phyloP scores from a whole-genome alignment of 2,888 invertebrate species.

The Macrophya annulata region DNA sequence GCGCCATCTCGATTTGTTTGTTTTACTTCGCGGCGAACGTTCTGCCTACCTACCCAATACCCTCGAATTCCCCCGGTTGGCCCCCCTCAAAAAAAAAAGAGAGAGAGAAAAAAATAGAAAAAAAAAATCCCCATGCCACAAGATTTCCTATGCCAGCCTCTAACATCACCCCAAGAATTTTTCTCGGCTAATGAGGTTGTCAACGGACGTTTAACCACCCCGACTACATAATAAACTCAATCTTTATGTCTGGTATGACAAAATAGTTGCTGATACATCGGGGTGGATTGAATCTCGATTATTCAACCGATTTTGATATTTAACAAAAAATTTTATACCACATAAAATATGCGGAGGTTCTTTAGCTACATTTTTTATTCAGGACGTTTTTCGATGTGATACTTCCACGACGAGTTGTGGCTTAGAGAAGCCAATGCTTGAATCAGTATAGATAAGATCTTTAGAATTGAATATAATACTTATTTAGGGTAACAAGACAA shows the following conservation, averaged over 20 bases:
- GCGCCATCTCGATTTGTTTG: slow-evolving; percentile 78
- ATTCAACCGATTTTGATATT: background rate
- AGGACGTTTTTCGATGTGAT: background rate
- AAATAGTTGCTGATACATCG: background rate
- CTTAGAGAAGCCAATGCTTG: background rate
- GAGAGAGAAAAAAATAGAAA: no score
- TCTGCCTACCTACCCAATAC: slow-evolving; percentile 52
- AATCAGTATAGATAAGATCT: background rate
- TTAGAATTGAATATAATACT: background rate
- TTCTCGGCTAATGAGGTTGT: slow-evolving; percentile 74
- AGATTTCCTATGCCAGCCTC: background rate
- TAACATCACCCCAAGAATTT: slow-evolving; percentile 19
- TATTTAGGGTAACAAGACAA: background rate
- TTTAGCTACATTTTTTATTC: background rate
- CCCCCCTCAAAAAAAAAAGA: background rate
- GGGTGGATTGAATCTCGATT: background rate
- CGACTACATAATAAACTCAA: slow-evolving; percentile 58
- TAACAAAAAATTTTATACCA: background rate
- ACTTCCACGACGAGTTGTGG: background rate
- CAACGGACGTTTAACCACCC: slow-evolving; percentile 71
- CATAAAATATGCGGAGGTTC: background rate
- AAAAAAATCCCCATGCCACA: background rate
- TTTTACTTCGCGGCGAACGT: slow-evolving; percentile 70
- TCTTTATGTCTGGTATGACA: background rate
- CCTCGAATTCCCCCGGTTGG: slow-evolving; percentile 8